Evolutionary conservation across 1,140 invertebrate genomes (phyloP).

Genomic region (Coenobita brevimanus): DNA sequence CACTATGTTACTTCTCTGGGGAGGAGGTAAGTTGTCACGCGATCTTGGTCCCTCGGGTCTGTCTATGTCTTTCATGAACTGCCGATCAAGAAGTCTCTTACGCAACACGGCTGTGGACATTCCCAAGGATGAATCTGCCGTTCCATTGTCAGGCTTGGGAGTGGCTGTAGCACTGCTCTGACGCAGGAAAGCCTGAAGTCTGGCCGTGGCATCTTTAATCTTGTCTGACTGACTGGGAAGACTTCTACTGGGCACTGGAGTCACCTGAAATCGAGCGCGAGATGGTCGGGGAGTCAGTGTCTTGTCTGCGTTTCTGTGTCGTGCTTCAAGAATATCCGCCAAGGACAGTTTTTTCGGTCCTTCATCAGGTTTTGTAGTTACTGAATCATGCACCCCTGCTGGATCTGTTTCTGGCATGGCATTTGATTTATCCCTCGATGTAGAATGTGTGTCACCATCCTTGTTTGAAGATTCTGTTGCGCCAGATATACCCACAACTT

Average conservation of each 20-base stretch:
- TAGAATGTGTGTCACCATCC: neutral
- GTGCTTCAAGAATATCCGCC: neutral
- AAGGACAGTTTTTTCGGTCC: too few species aligned
- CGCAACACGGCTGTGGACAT: neutral
- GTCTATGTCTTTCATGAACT: conserved; percentile 10
- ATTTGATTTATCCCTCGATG: neutral
- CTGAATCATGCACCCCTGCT: neutral
- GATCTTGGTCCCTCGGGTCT: neutral
- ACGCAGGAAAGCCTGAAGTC: neutral
- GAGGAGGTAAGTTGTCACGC: neutral
- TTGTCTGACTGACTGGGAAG: neutral
- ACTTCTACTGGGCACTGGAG: neutral
- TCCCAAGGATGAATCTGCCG: neutral
- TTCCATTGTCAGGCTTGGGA: neutral
- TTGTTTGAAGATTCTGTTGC: neutral
- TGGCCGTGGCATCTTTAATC: neutral
- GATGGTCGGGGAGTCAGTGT: neutral
- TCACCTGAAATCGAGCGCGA: neutral
- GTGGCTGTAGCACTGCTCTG: neutral
- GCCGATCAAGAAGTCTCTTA: conserved; percentile 27
- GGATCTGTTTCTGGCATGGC: neutral
- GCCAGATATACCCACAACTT: conserved; percentile 2
- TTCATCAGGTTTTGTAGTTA: neutral
- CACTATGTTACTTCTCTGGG: too few species aligned
- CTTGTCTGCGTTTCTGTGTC: too few species aligned